Percentiles rank a stretch among this genome's conserved stretches.
Conservation (phyloP, 2,888 invertebrate species). For the Pandemis corylana region DNA sequence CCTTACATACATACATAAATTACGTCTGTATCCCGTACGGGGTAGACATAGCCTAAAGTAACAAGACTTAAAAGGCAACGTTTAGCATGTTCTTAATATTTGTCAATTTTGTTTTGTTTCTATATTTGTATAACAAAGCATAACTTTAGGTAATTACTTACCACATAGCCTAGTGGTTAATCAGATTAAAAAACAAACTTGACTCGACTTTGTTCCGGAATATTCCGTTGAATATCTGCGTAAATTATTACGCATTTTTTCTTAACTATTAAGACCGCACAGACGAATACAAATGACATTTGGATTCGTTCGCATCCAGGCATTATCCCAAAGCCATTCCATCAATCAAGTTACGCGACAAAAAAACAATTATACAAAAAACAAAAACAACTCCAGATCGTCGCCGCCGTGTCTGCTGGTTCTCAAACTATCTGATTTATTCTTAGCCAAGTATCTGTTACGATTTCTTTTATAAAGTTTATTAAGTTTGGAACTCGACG, state of each 20-base stretch:
- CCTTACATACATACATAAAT: no score
- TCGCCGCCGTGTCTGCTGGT: conserved; percentile 14
- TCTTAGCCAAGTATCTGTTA: conserved; percentile 19
- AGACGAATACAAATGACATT: background rate
- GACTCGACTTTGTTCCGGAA: no score
- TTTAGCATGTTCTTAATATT: no score
- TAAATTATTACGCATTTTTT: background rate
- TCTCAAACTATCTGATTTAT: conserved; percentile 21
- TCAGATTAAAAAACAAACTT: no score
- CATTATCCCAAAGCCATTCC: background rate
- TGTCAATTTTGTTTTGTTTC: no score
- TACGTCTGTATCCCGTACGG: no score
- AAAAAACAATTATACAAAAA: conserved; percentile 11
- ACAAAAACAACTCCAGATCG: conserved; percentile 18
- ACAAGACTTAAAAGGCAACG: no score
- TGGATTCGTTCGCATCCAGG: background rate
- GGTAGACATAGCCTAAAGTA: no score
- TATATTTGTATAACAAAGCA: no score
- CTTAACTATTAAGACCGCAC: background rate
- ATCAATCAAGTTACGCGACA: conserved; percentile 1
- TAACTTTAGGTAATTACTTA: no score
- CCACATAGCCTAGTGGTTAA: no score
- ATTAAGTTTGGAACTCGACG: conserved; percentile 14
- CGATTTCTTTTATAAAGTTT: conserved; percentile 32
- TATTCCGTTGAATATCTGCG: no score